A percentile compares a stretch with the other conserved stretches of the same genome.
phyloP scores from a whole-genome alignment of 2,888 invertebrate genomes.

The Caenorhabditis sp. region DNA sequence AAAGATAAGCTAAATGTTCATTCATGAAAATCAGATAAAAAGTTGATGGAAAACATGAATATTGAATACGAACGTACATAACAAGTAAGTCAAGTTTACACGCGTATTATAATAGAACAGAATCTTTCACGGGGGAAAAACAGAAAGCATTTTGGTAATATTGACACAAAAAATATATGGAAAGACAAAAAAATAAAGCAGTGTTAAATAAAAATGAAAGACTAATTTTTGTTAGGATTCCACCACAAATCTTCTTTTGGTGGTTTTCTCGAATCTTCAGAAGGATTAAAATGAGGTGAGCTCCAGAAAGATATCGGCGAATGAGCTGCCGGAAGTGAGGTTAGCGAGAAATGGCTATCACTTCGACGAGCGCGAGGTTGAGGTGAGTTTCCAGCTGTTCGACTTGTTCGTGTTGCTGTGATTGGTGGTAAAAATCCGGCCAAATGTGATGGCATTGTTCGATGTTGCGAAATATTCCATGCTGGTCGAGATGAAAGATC shows the following conservation, averaged over 20 bases:
- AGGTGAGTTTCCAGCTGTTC: constrained; percentile 29
- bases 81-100: constrained; percentile 34
- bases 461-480: constrained; percentile 30
- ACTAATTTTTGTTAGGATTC: constrained; percentile 27
- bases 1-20: not conserved
- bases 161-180: not conserved
- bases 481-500: constrained; percentile 19
- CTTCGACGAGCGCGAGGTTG: constrained; percentile 26
- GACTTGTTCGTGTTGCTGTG: constrained; percentile 8
- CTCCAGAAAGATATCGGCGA: constrained; percentile 39
- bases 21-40: not conserved
- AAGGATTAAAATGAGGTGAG: constrained; percentile 48
- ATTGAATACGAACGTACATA: constrained; percentile 10
- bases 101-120: constrained; percentile 25
- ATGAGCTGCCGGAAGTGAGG: constrained; percentile 24
- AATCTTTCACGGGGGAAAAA: constrained; percentile 35
- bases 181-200: not conserved
- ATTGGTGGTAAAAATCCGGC: constrained; percentile 27
- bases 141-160: not conserved
- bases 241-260: constrained; percentile 57
- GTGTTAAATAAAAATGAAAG: not conserved
- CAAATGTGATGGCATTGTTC: constrained; percentile 14
- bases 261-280: constrained; percentile 44
- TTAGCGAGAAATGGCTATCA: constrained; percentile 36
- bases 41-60: not conserved